A percentile compares a stretch with the other conserved stretches of the same genome.
Conservation (phyloP, 2,888 invertebrate genomes). For the Ophion ellenae region DNA sequence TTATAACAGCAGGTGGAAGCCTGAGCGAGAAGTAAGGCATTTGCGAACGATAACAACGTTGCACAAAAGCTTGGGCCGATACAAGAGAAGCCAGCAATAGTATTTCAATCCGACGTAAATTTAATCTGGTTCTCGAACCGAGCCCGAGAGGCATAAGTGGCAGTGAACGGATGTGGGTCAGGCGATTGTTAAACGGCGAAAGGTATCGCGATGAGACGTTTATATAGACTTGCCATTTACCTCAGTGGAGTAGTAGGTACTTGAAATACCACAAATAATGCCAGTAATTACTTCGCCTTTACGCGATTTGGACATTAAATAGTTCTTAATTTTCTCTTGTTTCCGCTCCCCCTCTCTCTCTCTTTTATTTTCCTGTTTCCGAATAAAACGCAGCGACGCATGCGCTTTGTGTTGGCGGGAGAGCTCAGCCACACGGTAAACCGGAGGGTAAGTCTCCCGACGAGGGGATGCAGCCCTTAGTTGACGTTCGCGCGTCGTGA, state of each 20-base stretch:
- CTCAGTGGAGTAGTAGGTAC: background rate
- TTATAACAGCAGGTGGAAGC: no score
- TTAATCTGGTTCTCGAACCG: constrained; percentile 27
- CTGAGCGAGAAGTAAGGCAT: no score
- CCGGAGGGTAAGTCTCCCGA: constrained; percentile 66
- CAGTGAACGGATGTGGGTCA: constrained; percentile 25
- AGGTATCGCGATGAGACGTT: background rate
- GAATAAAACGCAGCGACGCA: constrained; percentile 57
- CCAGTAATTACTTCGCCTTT: background rate
- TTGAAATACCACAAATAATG: constrained; percentile 18
- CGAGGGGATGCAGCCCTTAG: constrained; percentile 72
- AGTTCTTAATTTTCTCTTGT: background rate
- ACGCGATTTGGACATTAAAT: background rate
- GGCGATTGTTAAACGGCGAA: constrained; percentile 31
- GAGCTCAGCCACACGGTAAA: constrained; percentile 49
- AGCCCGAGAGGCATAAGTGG: constrained; percentile 14
- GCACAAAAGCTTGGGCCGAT: background rate
- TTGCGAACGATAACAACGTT: no score
- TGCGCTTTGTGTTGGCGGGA: constrained; percentile 77
- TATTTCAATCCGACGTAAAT: constrained; percentile 27
- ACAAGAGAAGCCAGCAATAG: background rate
- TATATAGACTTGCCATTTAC: background rate
- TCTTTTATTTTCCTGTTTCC: constrained; percentile 4
- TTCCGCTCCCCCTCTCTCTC: background rate
- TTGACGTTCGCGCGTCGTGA: constrained; percentile 82